phyloP scores from a whole-genome alignment of 1,140 invertebrate genomes.

The Homarus americanus region DNA sequence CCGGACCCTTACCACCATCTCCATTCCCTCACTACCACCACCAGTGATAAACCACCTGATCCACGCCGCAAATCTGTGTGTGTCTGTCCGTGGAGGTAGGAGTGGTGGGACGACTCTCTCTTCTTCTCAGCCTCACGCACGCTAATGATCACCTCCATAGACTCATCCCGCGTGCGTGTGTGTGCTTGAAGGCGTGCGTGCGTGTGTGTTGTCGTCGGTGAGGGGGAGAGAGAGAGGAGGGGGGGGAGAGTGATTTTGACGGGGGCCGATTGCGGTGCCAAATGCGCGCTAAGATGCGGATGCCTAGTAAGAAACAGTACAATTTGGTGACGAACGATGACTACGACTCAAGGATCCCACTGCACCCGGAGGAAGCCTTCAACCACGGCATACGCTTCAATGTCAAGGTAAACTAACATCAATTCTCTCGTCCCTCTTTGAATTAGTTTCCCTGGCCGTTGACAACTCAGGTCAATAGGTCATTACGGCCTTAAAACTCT shows the following conservation, averaged over 20 bases:
- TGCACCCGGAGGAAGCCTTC: constrained; percentile 67
- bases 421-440: neutral
- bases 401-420: constrained; percentile 41
- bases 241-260: no score
- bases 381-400: constrained; percentile 66
- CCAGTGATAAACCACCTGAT: no score
- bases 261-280: neutral
- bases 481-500: no score
- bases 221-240: neutral
- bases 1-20: no score
- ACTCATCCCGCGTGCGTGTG: neutral
- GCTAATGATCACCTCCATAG: neutral
- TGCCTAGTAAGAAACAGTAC: constrained; percentile 69
- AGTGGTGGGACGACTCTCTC: neutral
- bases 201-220: neutral
- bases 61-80: no score
- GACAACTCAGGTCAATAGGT: no score
- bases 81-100: no score
- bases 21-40: no score
- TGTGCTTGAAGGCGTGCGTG: neutral
- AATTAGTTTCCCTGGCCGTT: no score
- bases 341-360: constrained; percentile 63
- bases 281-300: constrained; percentile 66
- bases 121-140: neutral
- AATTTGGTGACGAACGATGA: constrained; percentile 68